A percentile compares a stretch with the other conserved stretches of the same genome.
phyloP scores from a whole-genome alignment of 2,888 invertebrate genomes.

The Torymus texanus region DNA sequence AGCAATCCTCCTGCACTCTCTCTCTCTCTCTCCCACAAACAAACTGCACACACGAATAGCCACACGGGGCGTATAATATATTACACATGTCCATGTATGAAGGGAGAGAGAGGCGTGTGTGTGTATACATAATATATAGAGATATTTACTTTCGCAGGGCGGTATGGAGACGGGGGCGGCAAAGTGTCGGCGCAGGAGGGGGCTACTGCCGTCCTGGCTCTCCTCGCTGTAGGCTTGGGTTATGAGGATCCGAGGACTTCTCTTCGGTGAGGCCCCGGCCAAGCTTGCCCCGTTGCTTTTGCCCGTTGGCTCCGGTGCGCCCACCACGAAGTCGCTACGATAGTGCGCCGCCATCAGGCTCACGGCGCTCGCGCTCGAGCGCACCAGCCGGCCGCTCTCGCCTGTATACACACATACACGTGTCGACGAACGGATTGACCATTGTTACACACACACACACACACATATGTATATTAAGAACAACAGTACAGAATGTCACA shows the following conservation, averaged over 20 bases:
- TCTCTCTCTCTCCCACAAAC: neutral
- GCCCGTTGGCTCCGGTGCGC: constrained; percentile 44
- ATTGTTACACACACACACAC: too few species aligned
- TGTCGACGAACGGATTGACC: too few species aligned
- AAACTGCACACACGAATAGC: neutral
- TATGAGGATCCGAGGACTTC: constrained; percentile 84
- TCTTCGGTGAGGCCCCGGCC: constrained; percentile 66
- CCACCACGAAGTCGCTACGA: constrained; percentile 64
- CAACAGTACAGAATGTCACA: too few species aligned
- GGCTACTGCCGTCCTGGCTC: constrained; percentile 76
- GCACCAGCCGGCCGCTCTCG: constrained; percentile 65
- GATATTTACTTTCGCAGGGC: constrained; percentile 67
- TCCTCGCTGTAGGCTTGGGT: constrained; percentile 86
- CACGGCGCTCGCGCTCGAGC: constrained; percentile 77
- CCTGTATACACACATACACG: constrained; percentile 56
- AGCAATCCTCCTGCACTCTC: neutral
- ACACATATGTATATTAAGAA: too few species aligned
- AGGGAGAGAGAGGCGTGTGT: neutral
- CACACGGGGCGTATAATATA: neutral
- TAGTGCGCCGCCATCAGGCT: constrained; percentile 76
- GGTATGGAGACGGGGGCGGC: constrained; percentile 59
- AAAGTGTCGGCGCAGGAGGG: constrained; percentile 64
- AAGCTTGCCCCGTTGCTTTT: constrained; percentile 48
- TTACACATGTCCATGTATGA: neutral
- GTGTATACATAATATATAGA: too few species aligned